Percentiles rank a stretch among this genome's conserved stretches.
These are phyloP conservation scores for Acleris emargana DNA, from an alignment of 2,888 invertebrate genomes.

Conservation along the genomic window DNA sequence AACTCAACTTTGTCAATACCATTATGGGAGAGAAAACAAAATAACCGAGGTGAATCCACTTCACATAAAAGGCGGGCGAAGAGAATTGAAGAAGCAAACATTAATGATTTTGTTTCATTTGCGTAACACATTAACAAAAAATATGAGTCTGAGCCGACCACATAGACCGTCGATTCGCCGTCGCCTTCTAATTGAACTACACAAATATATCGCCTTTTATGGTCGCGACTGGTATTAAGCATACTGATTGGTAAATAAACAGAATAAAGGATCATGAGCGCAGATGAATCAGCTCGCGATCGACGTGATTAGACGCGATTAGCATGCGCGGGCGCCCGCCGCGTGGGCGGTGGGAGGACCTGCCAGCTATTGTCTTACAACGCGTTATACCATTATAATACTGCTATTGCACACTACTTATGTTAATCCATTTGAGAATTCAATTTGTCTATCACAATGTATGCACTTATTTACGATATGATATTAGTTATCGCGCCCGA, in stretches of 20 bases:
- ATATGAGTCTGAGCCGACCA: conserved; percentile 73
- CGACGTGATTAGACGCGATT: conserved; percentile 79
- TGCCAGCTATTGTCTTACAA: conserved; percentile 76
- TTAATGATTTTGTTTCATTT: conserved; percentile 77
- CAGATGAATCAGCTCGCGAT: conserved; percentile 80
- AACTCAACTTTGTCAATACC: conserved; percentile 24
- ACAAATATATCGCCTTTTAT: conserved; percentile 81
- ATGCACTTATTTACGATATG: conserved; percentile 61
- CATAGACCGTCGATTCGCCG: conserved; percentile 77
- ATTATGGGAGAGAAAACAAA: conserved; percentile 17
- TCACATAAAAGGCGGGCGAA: conserved; percentile 60
- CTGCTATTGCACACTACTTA: conserved; percentile 79
- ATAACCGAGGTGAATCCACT: conserved; percentile 42
- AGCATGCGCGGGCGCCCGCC: conserved; percentile 70
- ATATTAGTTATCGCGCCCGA: conserved; percentile 53
- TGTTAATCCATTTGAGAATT: conserved; percentile 79
- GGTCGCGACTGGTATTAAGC: conserved; percentile 69
- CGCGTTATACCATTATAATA: conserved; percentile 77
- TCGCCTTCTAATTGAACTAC: conserved; percentile 77
- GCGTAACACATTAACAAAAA: conserved; percentile 72
- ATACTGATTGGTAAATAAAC: conserved; percentile 80
- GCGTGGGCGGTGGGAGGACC: conserved; percentile 79
- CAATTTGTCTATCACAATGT: conserved; percentile 75
- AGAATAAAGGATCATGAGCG: conserved; percentile 67
- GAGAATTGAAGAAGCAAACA: conserved; percentile 70